Base-by-base conservation (phyloP, 2,888 invertebrate genomes). In the Megamerina dolium region DNA sequence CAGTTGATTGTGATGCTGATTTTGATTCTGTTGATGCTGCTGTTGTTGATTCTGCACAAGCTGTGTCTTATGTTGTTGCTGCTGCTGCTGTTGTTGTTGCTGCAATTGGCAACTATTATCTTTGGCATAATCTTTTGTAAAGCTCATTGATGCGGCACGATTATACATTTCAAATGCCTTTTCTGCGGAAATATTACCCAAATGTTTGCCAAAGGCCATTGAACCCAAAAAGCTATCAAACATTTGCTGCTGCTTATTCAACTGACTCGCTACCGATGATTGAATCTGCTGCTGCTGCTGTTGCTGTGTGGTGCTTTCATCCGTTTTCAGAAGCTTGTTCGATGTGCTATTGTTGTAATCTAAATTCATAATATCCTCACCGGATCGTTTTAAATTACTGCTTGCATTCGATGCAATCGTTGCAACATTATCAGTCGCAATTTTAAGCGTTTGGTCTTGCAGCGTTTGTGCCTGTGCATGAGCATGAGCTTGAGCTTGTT, bases 131-230 rank as follows among this genome's bases (percentile, higher is more conserved):
- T 69, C 70, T 46, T 70, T 71, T 1, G 70, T 60, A 26, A 69
- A 69, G 2, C 68, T 64, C 60, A 71, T 65, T 2, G 68, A 63
- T 5, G 72, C 70, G 1, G 72, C 69, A 5, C 70, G 63, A 54
- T 71, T 72, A 23, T 69, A 72, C 68, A 72, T 70, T 44, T 72
- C 72, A 37, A 70, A 67, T 1, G 72, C 70, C 50, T 72, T 72
- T 30, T 65, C 69, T 0, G 69, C 58, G 1, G 69, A 58, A 30
- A 72, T 68, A 20, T 65, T 64, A 10, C 61, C 61, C 42, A 69
- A 46, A 35, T 63, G 68, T 46, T 70, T 70, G 26, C 61, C 59
- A 46, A 66, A 66, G 3, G 60, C 55, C 59, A 71, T 62, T 0
- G 70, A 61, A 1, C 70, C 70, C 42, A 72, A 46, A 26, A 70